phyloP scores from a whole-genome alignment of 2,888 invertebrate genomes.

The Dioctria linearis region DNA sequence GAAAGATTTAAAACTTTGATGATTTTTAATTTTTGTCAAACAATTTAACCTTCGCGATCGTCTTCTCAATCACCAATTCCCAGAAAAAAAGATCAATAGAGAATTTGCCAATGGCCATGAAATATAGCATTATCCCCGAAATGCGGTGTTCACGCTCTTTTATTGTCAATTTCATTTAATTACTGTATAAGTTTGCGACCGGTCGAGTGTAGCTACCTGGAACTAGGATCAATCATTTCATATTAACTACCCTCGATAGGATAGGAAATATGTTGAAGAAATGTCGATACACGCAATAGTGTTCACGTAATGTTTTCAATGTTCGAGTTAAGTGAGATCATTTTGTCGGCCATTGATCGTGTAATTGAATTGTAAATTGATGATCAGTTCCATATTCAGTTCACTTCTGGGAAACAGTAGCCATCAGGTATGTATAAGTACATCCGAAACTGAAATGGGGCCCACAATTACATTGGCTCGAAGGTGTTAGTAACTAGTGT shows the following conservation, averaged over 20 bases:
- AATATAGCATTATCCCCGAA: conserved; percentile 19
- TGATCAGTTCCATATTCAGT: conserved; percentile 36
- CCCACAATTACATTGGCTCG: conserved; percentile 18
- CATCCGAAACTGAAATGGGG: conserved; percentile 1
- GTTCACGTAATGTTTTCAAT: conserved; percentile 30
- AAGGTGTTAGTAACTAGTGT: conserved; percentile 28
- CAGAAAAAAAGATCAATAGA: neutral
- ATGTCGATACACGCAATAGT: conserved; percentile 21
- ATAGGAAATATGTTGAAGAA: conserved; percentile 23
- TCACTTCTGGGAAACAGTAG: conserved; percentile 43
- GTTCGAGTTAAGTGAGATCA: conserved; percentile 43
- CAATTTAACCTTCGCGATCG: neutral
- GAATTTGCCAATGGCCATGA: neutral
- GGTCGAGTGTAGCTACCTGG: conserved; percentile 29
- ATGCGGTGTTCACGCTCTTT: conserved; percentile 20
- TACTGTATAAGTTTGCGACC: conserved; percentile 25
- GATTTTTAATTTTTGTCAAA: conserved; percentile 39
- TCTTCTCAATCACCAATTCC: neutral
- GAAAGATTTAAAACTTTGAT: conserved; percentile 39
- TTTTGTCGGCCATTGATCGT: conserved; percentile 50
- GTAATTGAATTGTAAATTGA: conserved; percentile 51
- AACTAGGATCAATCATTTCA: conserved; percentile 26
- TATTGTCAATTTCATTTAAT: conserved; percentile 31
- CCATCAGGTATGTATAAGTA: conserved; percentile 34
- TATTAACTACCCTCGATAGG: conserved; percentile 31